Evolutionary conservation across 2,888 invertebrate species (phyloP).

Genomic region (Eristalis tenax): DNA sequence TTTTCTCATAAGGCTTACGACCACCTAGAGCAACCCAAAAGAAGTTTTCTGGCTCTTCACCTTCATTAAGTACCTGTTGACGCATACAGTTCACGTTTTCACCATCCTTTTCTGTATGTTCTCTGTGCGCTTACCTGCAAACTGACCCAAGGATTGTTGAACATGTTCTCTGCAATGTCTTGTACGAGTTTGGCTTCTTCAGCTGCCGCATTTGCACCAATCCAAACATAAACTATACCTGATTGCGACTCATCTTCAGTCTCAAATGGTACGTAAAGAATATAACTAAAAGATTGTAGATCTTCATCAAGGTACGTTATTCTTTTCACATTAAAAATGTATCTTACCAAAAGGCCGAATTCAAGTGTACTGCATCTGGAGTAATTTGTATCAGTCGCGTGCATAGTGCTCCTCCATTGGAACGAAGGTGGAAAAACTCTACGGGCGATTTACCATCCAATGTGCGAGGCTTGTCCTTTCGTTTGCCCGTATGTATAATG

Average conservation of each 20-base stretch:
- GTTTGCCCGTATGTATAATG: conserved; percentile 93
- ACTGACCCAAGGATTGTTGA: conserved; percentile 90
- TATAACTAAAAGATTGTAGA: conserved; percentile 85
- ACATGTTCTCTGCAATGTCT: conserved; percentile 96
- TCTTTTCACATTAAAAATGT: not conserved
- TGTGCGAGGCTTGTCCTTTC: conserved; percentile 83
- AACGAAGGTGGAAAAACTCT: conserved; percentile 96
- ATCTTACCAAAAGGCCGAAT: conserved; percentile 96
- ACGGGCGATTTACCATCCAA: conserved; percentile 84
- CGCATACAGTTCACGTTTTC: not conserved
- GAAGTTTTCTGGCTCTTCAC: conserved; percentile 98
- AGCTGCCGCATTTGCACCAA: conserved; percentile 91
- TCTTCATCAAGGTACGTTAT: not conserved
- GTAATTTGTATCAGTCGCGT: conserved; percentile 95
- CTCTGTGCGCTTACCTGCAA: conserved; percentile 84
- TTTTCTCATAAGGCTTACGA: conserved; percentile 92
- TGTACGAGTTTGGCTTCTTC: conserved; percentile 93
- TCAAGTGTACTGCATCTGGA: conserved; percentile 91
- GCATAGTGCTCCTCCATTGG: conserved; percentile 97
- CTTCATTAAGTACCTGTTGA: conserved; percentile 92
- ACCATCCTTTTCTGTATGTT: too few species aligned
- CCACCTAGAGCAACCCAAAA: conserved; percentile 99
- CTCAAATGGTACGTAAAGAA: conserved; percentile 95
- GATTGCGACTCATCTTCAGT: conserved; percentile 89
- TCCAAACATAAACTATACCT: conserved; percentile 98